Conservation (phyloP, 2,113 vertebrate species). For the Excalfactoria chinensis region DNA sequence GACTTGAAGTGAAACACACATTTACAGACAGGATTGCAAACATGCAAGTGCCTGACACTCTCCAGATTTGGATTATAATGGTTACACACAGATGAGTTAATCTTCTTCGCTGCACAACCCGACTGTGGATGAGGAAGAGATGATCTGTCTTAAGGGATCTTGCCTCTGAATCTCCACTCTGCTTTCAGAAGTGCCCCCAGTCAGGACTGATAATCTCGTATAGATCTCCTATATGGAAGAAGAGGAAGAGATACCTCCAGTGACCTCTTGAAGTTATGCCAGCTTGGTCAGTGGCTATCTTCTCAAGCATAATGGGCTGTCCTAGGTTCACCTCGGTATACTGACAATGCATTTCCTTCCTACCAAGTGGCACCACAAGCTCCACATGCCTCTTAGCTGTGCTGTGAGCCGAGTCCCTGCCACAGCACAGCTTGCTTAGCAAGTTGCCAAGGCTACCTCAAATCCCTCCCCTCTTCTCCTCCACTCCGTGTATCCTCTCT, state of each 20-base stretch:
- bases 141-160: neutral
- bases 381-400: rapidly evolving
- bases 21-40: neutral
- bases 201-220: neutral
- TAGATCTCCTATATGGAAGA: neutral
- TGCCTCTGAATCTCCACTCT: neutral
- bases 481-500: neutral
- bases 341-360: neutral
- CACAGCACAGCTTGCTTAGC: slow-evolving; percentile 51
- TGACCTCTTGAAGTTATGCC: neutral
- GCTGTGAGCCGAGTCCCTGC: neutral
- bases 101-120: neutral
- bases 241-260: neutral
- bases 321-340: neutral
- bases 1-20: neutral
- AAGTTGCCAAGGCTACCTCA: slow-evolving; percentile 46
- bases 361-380: neutral
- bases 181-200: neutral
- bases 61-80: neutral
- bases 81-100: neutral
- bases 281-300: neutral
- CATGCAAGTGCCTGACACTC: neutral
- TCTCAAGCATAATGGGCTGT: neutral
- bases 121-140: neutral
- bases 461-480: slow-evolving; percentile 12